Evolutionary conservation across 2,888 invertebrate genomes (phyloP).

Genomic region (Macrophya alboannulata): DNA sequence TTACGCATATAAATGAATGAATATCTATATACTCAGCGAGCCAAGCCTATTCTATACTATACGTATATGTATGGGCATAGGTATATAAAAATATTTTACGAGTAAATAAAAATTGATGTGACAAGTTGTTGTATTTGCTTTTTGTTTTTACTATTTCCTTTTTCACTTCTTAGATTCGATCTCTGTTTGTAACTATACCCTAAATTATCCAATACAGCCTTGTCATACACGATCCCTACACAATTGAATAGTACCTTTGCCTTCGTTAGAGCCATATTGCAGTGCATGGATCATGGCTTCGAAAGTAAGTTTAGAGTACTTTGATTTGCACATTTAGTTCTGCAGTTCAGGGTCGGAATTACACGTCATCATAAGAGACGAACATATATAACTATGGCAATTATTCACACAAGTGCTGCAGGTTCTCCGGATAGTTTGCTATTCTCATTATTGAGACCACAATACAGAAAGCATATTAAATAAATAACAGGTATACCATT

Average conservation of each 20-base stretch:
- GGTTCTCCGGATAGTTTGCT: neutral
- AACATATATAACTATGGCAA: neutral
- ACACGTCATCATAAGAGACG: neutral
- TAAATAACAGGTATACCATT: neutral
- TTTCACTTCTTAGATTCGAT: neutral
- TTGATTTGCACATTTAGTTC: neutral
- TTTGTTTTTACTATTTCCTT: constrained; percentile 54
- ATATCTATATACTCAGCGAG: constrained; percentile 67
- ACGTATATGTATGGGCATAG: constrained; percentile 65
- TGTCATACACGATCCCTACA: neutral
- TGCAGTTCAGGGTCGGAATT: neutral
- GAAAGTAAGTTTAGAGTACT: neutral
- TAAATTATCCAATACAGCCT: neutral
- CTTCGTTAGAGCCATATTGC: neutral
- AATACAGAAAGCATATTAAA: neutral
- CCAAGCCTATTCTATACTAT: constrained; percentile 64
- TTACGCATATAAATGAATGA: constrained; percentile 60
- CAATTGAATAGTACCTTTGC: neutral
- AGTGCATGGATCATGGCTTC: neutral
- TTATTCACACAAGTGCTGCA: neutral
- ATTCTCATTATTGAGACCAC: neutral
- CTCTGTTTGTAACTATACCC: neutral
- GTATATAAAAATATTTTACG: constrained; percentile 66
- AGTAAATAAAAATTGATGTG: constrained; percentile 72
- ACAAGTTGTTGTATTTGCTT: constrained; percentile 61